phyloP scores from a whole-genome alignment of 2,113 vertebrate species.

The Ranitomeya imitator region DNA sequence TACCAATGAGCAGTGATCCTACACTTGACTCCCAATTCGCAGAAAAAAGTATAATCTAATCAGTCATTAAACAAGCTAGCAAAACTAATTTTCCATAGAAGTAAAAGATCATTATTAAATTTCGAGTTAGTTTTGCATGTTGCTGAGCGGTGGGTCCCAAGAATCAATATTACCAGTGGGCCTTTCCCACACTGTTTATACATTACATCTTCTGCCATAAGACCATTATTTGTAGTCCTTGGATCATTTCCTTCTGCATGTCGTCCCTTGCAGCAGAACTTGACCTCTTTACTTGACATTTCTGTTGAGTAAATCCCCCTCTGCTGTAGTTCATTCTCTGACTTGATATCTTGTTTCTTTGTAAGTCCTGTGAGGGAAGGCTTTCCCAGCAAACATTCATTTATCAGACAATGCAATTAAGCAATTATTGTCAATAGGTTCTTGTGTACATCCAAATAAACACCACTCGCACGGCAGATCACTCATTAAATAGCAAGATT shows the following conservation, averaged over 20 bases:
- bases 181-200: background rate
- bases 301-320: constrained; percentile 21
- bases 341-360: constrained; percentile 65
- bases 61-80: too few species aligned
- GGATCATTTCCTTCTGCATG: constrained; percentile 8
- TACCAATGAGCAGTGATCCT: too few species aligned
- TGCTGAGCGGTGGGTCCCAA: too few species aligned
- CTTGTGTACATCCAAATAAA: constrained; percentile 71
- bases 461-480: constrained; percentile 71
- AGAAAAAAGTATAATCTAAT: too few species aligned
- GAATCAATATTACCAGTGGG: too few species aligned
- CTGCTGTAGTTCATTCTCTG: constrained; percentile 24
- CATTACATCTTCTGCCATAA: background rate
- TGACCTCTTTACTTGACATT: constrained; percentile 36
- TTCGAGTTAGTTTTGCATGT: too few species aligned
- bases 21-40: too few species aligned
- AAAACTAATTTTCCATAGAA: too few species aligned
- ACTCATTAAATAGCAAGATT: constrained; percentile 64
- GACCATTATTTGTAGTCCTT: background rate
- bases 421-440: constrained; percentile 68
- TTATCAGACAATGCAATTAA: constrained; percentile 76
- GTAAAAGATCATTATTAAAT: too few species aligned
- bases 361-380: constrained; percentile 62
- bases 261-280: background rate
- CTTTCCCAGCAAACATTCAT: constrained; percentile 78